These are phyloP conservation scores for Reticulitermes speratus DNA, from an alignment of 1,140 invertebrate genomes.

Conservation along the genomic window DNA sequence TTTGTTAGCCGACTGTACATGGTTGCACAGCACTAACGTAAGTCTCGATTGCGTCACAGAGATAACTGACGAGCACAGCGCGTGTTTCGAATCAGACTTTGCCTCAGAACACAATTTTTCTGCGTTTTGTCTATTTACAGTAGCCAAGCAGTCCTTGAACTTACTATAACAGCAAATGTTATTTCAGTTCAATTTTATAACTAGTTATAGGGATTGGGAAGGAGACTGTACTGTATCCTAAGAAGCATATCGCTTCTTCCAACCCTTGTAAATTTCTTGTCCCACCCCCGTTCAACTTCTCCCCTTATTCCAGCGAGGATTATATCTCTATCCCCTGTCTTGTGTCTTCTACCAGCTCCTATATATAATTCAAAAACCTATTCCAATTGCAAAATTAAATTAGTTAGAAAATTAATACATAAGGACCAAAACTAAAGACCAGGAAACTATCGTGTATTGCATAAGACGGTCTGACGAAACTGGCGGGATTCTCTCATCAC, in stretches of 20 bases:
- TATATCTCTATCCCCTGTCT: neutral
- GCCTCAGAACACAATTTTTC: neutral
- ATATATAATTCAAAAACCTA: slow-evolving; percentile 1
- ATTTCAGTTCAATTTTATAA: neutral
- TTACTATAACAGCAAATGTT: neutral
- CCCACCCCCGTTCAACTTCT: neutral
- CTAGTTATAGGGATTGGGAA: neutral
- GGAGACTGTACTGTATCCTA: neutral
- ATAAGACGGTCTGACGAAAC: neutral
- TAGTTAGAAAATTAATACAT: slow-evolving; percentile 18
- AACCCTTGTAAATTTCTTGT: slow-evolving; percentile 3
- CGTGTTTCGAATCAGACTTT: neutral
- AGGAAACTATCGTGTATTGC: neutral
- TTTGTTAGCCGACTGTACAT: neutral
- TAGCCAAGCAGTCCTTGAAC: neutral
- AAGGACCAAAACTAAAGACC: neutral
- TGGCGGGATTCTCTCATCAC: too few relatives aligned
- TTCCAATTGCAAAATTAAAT: neutral
- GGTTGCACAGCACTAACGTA: neutral
- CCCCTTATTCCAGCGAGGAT: neutral
- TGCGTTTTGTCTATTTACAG: neutral
- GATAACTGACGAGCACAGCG: neutral
- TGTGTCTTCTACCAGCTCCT: neutral
- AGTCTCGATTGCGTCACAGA: neutral
- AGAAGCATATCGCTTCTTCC: neutral